Base-by-base conservation (phyloP, 1,140 invertebrate genomes). In the Trinorchestia longiramus region DNA sequence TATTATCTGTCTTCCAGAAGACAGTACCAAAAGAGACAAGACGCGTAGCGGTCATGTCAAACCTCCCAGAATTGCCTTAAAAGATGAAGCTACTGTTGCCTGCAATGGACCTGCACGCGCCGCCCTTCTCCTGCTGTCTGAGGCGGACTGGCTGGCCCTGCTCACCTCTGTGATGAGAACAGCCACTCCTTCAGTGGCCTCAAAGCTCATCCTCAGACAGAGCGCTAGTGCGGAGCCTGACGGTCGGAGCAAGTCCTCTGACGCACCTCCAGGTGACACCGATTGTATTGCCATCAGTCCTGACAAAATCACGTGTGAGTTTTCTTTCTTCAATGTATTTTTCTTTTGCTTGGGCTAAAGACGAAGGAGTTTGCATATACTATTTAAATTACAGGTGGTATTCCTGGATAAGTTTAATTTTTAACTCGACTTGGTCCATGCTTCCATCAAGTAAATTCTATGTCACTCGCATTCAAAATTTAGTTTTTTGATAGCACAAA, bases 111-210 rank as follows among this genome's bases (percentile, higher is more conserved):
- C 92, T 40, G 92, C 92, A 0, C 41, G 92, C 41, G 92, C 92
- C 40, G 92, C 92, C 36, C 43, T 94, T 23, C 92, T 47, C 8
- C 43, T 94, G 92, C 92, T 94, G 92, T 94, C 92, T 3, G 92
- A 94, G 92, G 40, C 6, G 11, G 92, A 94, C 92, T 94, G 92
- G 92, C 92, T 94, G 92, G 19, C 92, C 43, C 44, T 94, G 43
- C 92, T 94, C 6, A n/a, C 40, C 19, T 42, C 92, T 44, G 40
- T 94, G 43, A 94, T 94, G 92, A 43, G 43, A 11, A 94, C 92
- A 43, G 92, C 92, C 19, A 94, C 92, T 45, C 8, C 92, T 36
- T 44, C 43, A 8, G 92, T 94, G 6, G 92, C 92, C 43, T 44
- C 92, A 19, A 94, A 94, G 40, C 92, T 94, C 19, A 45, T 47